Evolutionary conservation across 1,140 invertebrate species (phyloP).

Genomic region (Sycobia sp.): DNA sequence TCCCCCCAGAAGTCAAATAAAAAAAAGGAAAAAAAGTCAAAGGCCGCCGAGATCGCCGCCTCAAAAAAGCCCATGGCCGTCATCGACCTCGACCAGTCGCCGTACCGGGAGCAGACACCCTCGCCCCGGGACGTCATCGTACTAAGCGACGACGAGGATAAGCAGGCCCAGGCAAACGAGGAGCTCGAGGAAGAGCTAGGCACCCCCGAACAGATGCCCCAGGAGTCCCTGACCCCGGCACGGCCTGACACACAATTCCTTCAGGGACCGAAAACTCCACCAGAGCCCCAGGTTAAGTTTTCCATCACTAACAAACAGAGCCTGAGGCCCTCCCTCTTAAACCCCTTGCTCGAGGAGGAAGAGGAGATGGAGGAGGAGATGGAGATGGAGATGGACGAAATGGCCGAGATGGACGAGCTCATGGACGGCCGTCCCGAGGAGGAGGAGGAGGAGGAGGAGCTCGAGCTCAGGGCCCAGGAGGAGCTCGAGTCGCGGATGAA

Average conservation of each 20-base stretch:
- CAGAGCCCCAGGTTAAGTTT: slow-evolving; percentile 75
- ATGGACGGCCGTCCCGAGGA: slow-evolving; percentile 50
- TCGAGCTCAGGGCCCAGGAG: slow-evolving; percentile 58
- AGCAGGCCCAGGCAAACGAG: slow-evolving; percentile 44
- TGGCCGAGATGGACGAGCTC: slow-evolving; percentile 52
- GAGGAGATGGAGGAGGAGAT: slow-evolving; percentile 54
- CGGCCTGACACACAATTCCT: slow-evolving; percentile 53
- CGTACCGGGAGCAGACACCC: slow-evolving; percentile 78
- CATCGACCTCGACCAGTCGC: slow-evolving; percentile 83
- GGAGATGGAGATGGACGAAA: slow-evolving; percentile 51
- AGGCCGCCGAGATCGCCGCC: slow-evolving; percentile 60
- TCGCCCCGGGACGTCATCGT: slow-evolving; percentile 81
- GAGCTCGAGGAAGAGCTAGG: slow-evolving; percentile 20
- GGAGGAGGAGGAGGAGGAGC: slow-evolving; percentile 54
- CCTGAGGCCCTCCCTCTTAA: slow-evolving; percentile 63
- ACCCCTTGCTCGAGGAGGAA: slow-evolving; percentile 67
- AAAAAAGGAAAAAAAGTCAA: slow-evolving; percentile 61
- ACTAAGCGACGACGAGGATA: slow-evolving; percentile 76
- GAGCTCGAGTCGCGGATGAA: slow-evolving; percentile 57
- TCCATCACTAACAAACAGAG: slow-evolving; percentile 68
- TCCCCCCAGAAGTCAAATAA: slow-evolving; percentile 54
- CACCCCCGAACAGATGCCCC: slow-evolving; percentile 47
- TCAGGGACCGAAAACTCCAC: slow-evolving; percentile 74
- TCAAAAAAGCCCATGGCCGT: slow-evolving; percentile 77
- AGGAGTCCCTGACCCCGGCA: slow-evolving; percentile 45